Evolutionary conservation across 1,140 invertebrate genomes (phyloP).

Genomic region (Zaprionus vittiger): DNA sequence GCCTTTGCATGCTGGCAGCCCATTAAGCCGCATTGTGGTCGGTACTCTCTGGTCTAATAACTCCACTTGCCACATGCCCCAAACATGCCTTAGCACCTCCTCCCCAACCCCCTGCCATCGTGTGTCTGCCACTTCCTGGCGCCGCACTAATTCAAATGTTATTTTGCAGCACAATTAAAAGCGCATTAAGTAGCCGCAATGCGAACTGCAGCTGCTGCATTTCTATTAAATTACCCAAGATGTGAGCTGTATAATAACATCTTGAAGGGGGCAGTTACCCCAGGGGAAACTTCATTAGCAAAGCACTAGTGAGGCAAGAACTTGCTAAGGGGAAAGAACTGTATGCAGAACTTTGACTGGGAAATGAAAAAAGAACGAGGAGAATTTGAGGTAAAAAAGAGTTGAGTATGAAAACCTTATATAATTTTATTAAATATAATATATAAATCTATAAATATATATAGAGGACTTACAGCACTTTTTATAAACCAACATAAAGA

Average conservation of each 20-base stretch:
- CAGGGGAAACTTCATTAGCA: not conserved
- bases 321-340: too few relatives aligned
- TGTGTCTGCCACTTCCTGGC: slow-evolving; percentile 55
- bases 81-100: slow-evolving; percentile 26
- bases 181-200: slow-evolving; percentile 62
- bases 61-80: slow-evolving; percentile 28
- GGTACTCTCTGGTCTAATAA: slow-evolving; percentile 23
- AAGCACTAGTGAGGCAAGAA: too few relatives aligned
- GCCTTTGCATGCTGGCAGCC: slow-evolving; percentile 68
- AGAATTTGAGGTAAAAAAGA: too few relatives aligned
- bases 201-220: slow-evolving; percentile 17
- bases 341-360: too few relatives aligned
- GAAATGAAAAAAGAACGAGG: too few relatives aligned
- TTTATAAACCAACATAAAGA: too few relatives aligned
- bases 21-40: slow-evolving; percentile 53
- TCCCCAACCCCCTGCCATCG: not conserved
- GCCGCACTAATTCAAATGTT: slow-evolving; percentile 80
- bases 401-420: too few relatives aligned
- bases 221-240: slow-evolving; percentile 54
- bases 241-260: slow-evolving; percentile 9
- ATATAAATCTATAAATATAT: too few relatives aligned
- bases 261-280: not conserved
- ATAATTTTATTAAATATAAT: too few relatives aligned
- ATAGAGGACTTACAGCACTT: too few relatives aligned
- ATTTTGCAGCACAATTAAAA: slow-evolving; percentile 77